Percentiles rank a stretch among this genome's conserved stretches.
phyloP scores from a whole-genome alignment of 2,113 vertebrate genomes.

The Hiodon alosoides region DNA sequence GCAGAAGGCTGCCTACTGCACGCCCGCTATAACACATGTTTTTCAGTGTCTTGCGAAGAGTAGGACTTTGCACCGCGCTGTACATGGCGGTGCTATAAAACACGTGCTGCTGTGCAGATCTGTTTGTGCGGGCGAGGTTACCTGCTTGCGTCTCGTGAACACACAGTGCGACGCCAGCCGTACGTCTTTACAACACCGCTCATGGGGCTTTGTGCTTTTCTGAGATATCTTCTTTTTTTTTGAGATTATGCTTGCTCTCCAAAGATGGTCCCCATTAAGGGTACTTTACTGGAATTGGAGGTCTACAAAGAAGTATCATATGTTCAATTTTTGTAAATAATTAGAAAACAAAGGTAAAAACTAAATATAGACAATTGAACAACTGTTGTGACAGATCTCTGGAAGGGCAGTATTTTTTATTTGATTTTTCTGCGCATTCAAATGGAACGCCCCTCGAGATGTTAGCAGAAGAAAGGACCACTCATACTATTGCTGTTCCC shows the following conservation, averaged over 20 bases:
- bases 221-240: no score
- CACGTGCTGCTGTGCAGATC: neutral
- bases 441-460: neutral
- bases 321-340: neutral
- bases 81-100: neutral
- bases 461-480: neutral
- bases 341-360: neutral
- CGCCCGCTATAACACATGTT: neutral
- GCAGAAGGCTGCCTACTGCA: neutral
- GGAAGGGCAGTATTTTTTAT: neutral
- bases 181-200: neutral
- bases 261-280: neutral
- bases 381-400: neutral
- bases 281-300: neutral
- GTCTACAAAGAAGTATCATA: neutral
- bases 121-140: neutral
- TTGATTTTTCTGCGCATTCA: neutral
- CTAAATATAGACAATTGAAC: neutral
- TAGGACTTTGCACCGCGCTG: constrained; percentile 10
- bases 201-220: neutral
- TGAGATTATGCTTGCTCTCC: neutral
- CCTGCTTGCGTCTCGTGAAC: neutral
- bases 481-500: neutral
- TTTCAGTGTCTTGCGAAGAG: neutral
- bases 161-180: neutral